Evolutionary conservation across 2,797 vertebrate species (phyloP).

Genomic region (Lagorchestes hirsutus): DNA sequence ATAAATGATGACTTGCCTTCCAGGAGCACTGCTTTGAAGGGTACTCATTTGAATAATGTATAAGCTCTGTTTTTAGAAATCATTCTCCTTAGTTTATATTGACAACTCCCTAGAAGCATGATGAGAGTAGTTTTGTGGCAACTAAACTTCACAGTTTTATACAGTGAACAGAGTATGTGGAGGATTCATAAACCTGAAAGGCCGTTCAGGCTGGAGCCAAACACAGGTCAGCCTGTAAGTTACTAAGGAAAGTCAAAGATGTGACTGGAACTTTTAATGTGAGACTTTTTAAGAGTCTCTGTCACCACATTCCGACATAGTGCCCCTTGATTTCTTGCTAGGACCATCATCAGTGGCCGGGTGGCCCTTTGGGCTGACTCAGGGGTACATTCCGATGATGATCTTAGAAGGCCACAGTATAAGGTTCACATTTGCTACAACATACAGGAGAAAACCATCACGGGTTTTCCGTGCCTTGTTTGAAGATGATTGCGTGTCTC

Average conservation of each 20-base stretch:
- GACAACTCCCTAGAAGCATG: neutral
- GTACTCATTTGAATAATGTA: neutral
- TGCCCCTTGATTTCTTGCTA: neutral
- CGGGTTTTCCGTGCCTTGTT: neutral
- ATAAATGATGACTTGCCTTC: neutral
- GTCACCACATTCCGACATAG: neutral
- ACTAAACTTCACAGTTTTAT: neutral
- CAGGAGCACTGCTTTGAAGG: neutral
- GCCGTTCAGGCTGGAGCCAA: neutral
- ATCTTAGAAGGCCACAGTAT: neutral
- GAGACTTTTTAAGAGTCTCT: neutral
- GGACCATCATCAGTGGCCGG: neutral
- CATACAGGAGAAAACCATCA: neutral
- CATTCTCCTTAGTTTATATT: neutral
- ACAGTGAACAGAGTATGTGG: neutral
- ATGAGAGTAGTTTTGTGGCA: neutral
- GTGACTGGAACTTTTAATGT: neutral
- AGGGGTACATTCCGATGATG: neutral
- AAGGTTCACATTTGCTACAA: neutral
- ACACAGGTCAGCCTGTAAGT: neutral
- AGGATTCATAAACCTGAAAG: neutral
- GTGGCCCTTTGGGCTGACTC: neutral
- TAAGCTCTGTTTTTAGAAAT: neutral
- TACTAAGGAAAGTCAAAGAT: neutral
- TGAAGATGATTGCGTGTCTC: neutral